phyloP scores from a whole-genome alignment of 2,888 invertebrate species.

The Lydus trimaculatus region DNA sequence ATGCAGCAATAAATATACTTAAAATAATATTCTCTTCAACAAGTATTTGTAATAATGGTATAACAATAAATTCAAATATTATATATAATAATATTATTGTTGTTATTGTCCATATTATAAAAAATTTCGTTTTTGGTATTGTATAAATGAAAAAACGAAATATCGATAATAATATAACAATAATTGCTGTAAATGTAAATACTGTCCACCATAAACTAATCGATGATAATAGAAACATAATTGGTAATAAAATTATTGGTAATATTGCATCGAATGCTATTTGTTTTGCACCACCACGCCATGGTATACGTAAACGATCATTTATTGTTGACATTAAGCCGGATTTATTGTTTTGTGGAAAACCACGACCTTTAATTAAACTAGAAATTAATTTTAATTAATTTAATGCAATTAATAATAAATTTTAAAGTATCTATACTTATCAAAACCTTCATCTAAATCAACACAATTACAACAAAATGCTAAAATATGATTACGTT shows the following conservation, averaged over 20 bases:
- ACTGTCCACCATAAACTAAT: constrained; percentile 60
- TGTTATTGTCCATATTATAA: constrained; percentile 76
- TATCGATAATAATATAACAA: constrained; percentile 48
- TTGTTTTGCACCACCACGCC: constrained; percentile 67
- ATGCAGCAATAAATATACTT: constrained; percentile 62
- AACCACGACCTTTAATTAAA: constrained; percentile 54
- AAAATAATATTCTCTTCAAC: constrained; percentile 70
- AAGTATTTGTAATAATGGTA: constrained; percentile 75
- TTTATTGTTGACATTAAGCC: constrained; percentile 62
- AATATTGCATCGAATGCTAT: constrained; percentile 62
- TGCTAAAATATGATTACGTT: constrained; percentile 64
- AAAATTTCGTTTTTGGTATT: constrained; percentile 70
- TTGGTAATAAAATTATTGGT: constrained; percentile 63
- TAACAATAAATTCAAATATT: constrained; percentile 75
- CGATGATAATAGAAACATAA: constrained; percentile 62
- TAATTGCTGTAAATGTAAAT: constrained; percentile 50
- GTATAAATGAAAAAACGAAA: constrained; percentile 49
- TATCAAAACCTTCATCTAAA: constrained; percentile 65
- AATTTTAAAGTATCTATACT: constrained; percentile 54
- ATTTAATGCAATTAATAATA: constrained; percentile 11
- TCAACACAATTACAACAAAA: constrained; percentile 68
- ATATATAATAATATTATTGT: constrained; percentile 71
- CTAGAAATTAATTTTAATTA: constrained; percentile 50
- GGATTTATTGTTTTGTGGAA: constrained; percentile 50
- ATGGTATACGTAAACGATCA: constrained; percentile 66